These are phyloP conservation scores for Leguminivora glycinivorella DNA, from an alignment of 1,140 invertebrate genomes.

Conservation along the genomic window DNA sequence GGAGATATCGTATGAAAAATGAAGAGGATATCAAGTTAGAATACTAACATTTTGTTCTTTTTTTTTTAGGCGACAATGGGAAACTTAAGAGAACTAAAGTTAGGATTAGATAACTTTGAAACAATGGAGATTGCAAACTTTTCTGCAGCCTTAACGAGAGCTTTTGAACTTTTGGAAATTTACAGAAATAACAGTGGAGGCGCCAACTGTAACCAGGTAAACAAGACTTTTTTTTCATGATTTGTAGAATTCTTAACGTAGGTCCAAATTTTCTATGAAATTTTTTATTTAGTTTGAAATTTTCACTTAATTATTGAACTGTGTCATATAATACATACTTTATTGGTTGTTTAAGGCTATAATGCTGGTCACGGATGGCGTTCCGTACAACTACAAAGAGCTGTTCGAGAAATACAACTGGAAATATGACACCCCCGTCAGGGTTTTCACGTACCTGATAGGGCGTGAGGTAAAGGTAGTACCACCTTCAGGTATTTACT, in stretches of 20 bases:
- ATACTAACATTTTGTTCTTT: too few species aligned
- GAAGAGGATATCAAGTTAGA: too few species aligned
- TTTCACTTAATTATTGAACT: not conserved
- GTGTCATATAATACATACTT: slow-evolving; percentile 16
- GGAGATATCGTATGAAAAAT: not conserved
- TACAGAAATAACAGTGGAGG: slow-evolving; percentile 81
- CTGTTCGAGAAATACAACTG: slow-evolving; percentile 95
- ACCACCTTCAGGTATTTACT: slow-evolving; percentile 76
- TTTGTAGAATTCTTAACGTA: slow-evolving; percentile 24
- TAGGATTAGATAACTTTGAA: slow-evolving; percentile 86
- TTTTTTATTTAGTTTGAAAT: too few species aligned
- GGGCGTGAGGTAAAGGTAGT: slow-evolving; percentile 89
- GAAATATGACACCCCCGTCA: slow-evolving; percentile 87
- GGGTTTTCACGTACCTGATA: slow-evolving; percentile 98
- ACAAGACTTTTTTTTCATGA: too few species aligned
- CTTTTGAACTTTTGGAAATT: slow-evolving; percentile 91
- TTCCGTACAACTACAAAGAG: slow-evolving; percentile 95
- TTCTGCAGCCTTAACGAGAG: slow-evolving; percentile 91
- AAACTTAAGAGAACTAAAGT: slow-evolving; percentile 92
- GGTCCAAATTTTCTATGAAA: not conserved
- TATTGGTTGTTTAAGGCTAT: slow-evolving; percentile 88
- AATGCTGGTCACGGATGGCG: slow-evolving; percentile 98
- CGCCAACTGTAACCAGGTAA: slow-evolving; percentile 82
- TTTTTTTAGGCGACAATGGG: slow-evolving; percentile 88
- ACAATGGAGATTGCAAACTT: slow-evolving; percentile 97